Base-by-base conservation (phyloP, 2,888 invertebrate species). In the Cryptocephalus moraei region DNA sequence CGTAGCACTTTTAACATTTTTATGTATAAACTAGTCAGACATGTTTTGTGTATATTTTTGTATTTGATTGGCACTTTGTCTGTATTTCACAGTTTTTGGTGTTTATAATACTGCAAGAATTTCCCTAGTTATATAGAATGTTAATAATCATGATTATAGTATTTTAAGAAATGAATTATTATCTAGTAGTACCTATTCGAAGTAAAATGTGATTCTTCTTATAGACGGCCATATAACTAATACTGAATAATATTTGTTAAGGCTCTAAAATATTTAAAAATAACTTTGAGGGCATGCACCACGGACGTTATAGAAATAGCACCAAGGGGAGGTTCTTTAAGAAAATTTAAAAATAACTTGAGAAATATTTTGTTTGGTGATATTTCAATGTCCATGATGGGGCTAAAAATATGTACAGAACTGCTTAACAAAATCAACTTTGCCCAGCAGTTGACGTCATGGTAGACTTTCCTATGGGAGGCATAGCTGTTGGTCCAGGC, bases 401-500 rank as follows among this genome's bases (percentile, higher is more conserved):
- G 22, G 22, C n/a, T n/a, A n/a, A n/a, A 6, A 22, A 22, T 22
- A 22, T 22, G 2, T 22, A 22, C 22, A 22, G 3, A 22, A 22
- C 22, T 36, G 36, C 36, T 36, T 12, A 11, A 36, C 4, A 12
- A 6, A 36, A 36, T 68, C 68, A 69, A 64, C 68, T 69, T 56
- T 67, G 67, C 55, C 62, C 62, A 46, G 63, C 57, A 34, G 65
- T 45, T 39, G 55, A 43, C 43, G 55, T 45, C 47, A 51, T 51
- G 40, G 41, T 31, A 22, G 52, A 46, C 48, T 60, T 62, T 47
- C 59, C 60, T 44, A 57, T 48, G 14, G 57, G 80, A 59, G 86
- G 84, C 61, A 87, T 74, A 57, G 86, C 79, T 54, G 86, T 83
- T 67, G 86, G 86, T 52, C 82, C 83, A 54, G 88, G 86, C 88